Conservation (phyloP, 2,113 vertebrate species). For the Sporophila hypoxantha region DNA sequence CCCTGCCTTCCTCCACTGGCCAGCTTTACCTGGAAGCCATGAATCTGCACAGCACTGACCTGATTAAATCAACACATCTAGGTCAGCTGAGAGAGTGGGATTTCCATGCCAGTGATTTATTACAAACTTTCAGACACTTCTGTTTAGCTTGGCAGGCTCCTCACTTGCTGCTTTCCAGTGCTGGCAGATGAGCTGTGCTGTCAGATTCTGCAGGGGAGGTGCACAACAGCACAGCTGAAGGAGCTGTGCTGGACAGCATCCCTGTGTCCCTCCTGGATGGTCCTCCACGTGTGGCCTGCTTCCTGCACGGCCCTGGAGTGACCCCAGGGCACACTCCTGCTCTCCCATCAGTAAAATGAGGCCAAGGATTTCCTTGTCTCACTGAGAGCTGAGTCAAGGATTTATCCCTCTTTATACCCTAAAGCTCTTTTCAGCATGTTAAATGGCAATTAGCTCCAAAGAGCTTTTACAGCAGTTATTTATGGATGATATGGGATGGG, state of each 20-base stretch:
- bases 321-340: neutral
- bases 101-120: slow-evolving; percentile 3
- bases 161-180: slow-evolving; percentile 28
- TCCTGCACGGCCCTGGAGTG: neutral
- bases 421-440: slow-evolving; percentile 9
- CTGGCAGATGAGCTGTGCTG: neutral
- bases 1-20: neutral
- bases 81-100: slow-evolving; percentile 17
- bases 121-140: neutral
- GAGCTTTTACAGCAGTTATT: neutral
- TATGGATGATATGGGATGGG: neutral
- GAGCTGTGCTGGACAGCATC: neutral
- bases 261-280: neutral
- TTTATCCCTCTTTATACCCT: neutral
- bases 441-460: slow-evolving; percentile 5
- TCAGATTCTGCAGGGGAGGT: neutral
- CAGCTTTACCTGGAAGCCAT: fast-evolving
- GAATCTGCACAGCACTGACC: neutral
- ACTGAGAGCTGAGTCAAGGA: neutral
- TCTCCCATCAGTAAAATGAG: neutral
- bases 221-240: neutral
- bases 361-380: neutral
- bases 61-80: neutral
- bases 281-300: neutral
- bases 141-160: slow-evolving; percentile 50